Base-by-base conservation (phyloP, 2,113 vertebrate genomes). In the Lipophrys pholis region DNA sequence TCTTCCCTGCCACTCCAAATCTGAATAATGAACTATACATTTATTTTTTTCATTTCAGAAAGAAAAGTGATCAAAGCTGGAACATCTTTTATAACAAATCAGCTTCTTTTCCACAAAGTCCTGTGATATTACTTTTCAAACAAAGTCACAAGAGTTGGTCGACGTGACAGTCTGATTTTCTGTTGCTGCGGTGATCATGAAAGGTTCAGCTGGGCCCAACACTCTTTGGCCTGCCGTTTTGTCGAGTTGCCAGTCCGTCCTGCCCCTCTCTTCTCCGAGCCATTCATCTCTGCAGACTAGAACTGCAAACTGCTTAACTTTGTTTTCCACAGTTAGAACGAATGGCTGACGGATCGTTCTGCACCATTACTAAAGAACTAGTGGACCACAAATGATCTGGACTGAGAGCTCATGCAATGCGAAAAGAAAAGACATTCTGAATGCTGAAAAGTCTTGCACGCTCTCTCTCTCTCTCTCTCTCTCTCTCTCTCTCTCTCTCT, bases 91-190 rank as follows among this genome's bases (percentile, higher is more conserved):
- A 9, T 16, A 30, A 59, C 36, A 72, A 7, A 9, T 14, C 43
- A 16, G 35, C 8, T n/a, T 50, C 51, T 35, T 53, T 49, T 57
- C 50, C 15, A 16, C 21, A 16, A 56, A 68, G 36, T 17, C 40
- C 10, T 59, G 38, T 11, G 21, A 17, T 12, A 45, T 6, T 41
- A 15, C 62, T 42, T 15, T 5, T 40, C 50, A 71, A 53, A 74
- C 12, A 78, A 73, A 74, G 62, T 53, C 70, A 50, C 21, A 49
- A 11, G 54, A 54, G 52, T 75, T 57, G 62, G 70, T 62, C 17
- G 75, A 85, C 62, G 50, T 35, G 15, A 59, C 73, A 70, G 78
- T 81, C 35, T 8, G 58, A 81, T 77, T 82, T 78, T 51, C 15
- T 67, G 54, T 61, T 11, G 15, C 73, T 64, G 55, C 49, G 73